phyloP scores from a whole-genome alignment of 2,113 vertebrate genomes.

The Pterocles orientalis region DNA sequence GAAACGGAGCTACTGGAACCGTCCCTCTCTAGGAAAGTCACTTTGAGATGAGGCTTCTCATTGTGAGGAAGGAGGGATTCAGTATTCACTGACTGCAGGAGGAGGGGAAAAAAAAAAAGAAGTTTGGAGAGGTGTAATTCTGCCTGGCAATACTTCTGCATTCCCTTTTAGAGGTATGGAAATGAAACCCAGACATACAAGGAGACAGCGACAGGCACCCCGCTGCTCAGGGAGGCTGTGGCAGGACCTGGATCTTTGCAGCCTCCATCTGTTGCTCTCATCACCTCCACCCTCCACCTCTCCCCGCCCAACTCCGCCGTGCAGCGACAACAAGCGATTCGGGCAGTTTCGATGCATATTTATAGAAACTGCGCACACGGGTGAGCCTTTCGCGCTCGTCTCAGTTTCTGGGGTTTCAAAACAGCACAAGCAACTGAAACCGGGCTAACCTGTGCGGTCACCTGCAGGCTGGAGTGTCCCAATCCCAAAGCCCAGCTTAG shows the following conservation, averaged over 20 bases:
- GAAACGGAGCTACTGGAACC: accelerated
- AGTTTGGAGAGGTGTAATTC: background rate
- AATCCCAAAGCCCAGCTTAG: background rate
- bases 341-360: background rate
- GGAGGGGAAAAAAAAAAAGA: background rate
- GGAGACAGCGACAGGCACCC: background rate
- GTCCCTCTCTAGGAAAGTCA: background rate
- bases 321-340: background rate
- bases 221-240: background rate
- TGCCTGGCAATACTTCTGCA: background rate
- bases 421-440: background rate
- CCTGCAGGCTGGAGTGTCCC: background rate
- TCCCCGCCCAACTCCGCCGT: accelerated
- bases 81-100: background rate
- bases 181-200: background rate
- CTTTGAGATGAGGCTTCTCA: background rate
- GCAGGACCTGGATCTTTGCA: constrained; percentile 16
- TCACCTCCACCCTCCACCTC: background rate
- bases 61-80: background rate
- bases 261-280: constrained; percentile 5
- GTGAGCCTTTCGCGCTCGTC: background rate
- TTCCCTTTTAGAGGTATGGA: background rate
- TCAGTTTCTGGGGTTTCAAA: background rate
- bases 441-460: background rate
- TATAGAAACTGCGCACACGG: background rate